Conservation (phyloP, 2,113 vertebrate genomes). For the Oryzias melastigma region DNA sequence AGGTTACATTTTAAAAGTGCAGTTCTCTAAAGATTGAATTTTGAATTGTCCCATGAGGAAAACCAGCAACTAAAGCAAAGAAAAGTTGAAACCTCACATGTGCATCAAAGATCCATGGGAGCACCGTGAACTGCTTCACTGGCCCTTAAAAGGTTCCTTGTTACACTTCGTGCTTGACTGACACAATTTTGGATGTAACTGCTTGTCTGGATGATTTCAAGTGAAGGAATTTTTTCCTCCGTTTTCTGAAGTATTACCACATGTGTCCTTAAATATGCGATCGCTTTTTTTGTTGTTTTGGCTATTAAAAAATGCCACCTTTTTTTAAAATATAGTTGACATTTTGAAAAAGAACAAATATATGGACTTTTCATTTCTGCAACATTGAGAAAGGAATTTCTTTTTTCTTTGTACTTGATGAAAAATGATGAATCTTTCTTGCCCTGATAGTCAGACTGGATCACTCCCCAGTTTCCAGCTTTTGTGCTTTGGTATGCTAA, state of each 20-base stretch:
- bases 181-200: slow-evolving; percentile 26
- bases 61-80: background rate
- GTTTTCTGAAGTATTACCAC: slow-evolving; percentile 25
- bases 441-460: background rate
- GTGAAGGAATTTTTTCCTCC: slow-evolving; percentile 36
- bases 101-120: background rate
- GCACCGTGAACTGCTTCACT: slow-evolving; percentile 8
- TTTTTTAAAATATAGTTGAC: background rate
- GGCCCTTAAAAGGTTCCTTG: slow-evolving; percentile 10
- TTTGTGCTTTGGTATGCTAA: slow-evolving; percentile 12
- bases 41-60: slow-evolving; percentile 8
- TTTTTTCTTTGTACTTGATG: background rate
- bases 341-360: background rate
- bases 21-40: background rate
- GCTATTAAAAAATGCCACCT: slow-evolving; percentile 10
- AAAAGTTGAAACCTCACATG: background rate
- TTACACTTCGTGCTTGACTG: slow-evolving; percentile 25
- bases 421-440: slow-evolving; percentile 3
- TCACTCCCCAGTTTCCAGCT: slow-evolving; percentile 3
- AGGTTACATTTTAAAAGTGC: slow-evolving; percentile 17
- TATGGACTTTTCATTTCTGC: background rate
- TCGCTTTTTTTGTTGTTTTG: slow-evolving; percentile 26
- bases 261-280: slow-evolving; percentile 13
- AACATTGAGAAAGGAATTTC: background rate
- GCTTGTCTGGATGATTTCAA: slow-evolving; percentile 25